Evolutionary conservation across 2,888 invertebrate genomes (phyloP), one percentile per base, ranked within the genome.

Genomic region (Caradrina kadenii): DNA sequence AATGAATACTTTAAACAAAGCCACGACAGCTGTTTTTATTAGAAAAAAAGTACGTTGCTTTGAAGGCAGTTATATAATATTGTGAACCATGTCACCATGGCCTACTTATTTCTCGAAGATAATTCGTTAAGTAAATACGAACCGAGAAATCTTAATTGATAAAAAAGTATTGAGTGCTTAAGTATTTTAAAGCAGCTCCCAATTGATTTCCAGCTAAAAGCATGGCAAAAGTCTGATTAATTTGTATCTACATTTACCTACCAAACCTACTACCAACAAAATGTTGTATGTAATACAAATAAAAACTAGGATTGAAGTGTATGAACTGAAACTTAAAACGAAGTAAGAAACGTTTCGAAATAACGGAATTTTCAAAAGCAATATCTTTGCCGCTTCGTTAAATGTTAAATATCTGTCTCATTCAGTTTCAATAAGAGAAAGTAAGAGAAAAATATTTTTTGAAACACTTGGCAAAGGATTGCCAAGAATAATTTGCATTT

Each of bases 371-470:
- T 26, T 26, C 4, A 26, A 26, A 74, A n/a, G 10, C 3, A 19
- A 1, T 48, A 31, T 48, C 21, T 56, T 73, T 56, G 35, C 69
- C 61, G 69, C 76, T 31, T 26, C 13, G 10, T 19, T 35, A 7
- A 39, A n/a, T 45, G n/a, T 26, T 19, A 2, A 19, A 13, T 31
- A 52, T 31, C 39, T 31, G 11, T 48, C 52, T 62, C 48, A n/a
- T 52, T 69, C 19, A 31, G 45, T 52, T 31, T 31, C 0, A 6
- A 10, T 52, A 31, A 0, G 48, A 52, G 17, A 17, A 45, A 76
- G 35, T n/a, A 62, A 69, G 76, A 76, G 0, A 53, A 56, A 19
- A 1, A 39, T 19, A 42, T 22, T 49, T 19, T 22, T 19, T 49
- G 15, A 56, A 67, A 22, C 56, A 42, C 53, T 59, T 54, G 31